Percentiles rank a stretch among this genome's conserved stretches.
Evolutionary conservation across 2,888 invertebrate species (phyloP).

Genomic region (Thera obeliscata): DNA sequence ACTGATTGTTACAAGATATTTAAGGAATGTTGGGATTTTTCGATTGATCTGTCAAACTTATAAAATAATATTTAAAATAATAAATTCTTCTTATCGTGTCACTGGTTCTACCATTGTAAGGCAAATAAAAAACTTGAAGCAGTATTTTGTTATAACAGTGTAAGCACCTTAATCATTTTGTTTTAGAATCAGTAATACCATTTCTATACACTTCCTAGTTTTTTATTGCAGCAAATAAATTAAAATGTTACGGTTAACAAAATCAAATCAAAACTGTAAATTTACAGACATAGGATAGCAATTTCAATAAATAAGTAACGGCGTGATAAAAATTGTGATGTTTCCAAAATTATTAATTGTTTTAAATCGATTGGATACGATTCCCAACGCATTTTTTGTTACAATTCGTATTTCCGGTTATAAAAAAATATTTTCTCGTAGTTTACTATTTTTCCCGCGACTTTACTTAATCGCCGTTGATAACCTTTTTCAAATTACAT

Average conservation of each 20-base stretch:
- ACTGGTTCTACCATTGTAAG: no score
- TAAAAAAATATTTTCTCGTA: constrained; percentile 33
- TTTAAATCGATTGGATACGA: constrained; percentile 69
- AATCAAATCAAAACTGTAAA: constrained; percentile 21
- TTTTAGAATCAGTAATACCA: neutral
- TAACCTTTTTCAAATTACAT: no score
- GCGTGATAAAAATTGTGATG: constrained; percentile 50
- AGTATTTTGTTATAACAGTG: no score
- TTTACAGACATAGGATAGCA: constrained; percentile 39
- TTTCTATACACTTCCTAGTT: constrained; percentile 17
- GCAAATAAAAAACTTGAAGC: no score
- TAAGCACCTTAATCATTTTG: neutral
- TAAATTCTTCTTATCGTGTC: no score
- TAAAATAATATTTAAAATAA: no score
- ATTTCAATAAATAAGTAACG: constrained; percentile 44
- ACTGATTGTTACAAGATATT: no score
- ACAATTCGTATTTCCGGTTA: constrained; percentile 54
- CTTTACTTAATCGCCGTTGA: neutral
- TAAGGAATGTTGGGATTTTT: no score
- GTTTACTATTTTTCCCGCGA: neutral
- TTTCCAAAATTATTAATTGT: constrained; percentile 56
- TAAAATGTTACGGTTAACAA: constrained; percentile 10
- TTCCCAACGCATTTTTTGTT: constrained; percentile 52
- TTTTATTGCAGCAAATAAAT: constrained; percentile 4
- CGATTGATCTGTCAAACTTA: no score